phyloP scores from a whole-genome alignment of 64 coral and sea anemone species.

The Actinia equina region DNA sequence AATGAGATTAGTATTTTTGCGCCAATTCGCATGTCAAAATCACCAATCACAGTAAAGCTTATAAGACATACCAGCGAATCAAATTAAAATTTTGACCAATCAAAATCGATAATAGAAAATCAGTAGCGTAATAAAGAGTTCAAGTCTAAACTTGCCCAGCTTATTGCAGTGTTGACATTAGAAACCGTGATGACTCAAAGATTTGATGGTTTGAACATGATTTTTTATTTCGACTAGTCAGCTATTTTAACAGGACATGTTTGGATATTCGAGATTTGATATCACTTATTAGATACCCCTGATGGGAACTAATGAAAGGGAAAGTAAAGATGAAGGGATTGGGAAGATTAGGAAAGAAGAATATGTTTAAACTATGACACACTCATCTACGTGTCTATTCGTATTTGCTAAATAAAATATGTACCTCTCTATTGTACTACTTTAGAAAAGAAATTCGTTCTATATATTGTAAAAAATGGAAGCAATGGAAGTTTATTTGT shows the following conservation, averaged over 20 bases:
- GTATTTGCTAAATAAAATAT: no score
- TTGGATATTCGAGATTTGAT: background rate
- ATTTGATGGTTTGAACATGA: background rate
- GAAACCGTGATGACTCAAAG: background rate
- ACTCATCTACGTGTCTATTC: no score
- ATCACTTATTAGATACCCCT: background rate
- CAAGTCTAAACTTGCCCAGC: constrained; percentile 11
- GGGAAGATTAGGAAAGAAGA: no score
- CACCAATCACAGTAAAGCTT: background rate
- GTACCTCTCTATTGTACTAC: no score
- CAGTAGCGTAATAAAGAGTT: background rate
- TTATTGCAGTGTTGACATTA: no score
- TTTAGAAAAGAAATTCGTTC: no score
- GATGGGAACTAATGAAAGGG: background rate
- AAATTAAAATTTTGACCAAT: background rate
- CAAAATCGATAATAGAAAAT: background rate
- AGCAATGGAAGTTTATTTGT: no score
- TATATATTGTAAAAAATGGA: no score
- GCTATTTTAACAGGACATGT: background rate
- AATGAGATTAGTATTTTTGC: constrained; percentile 23
- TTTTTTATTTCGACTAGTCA: background rate
- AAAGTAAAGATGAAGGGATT: background rate
- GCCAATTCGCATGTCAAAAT: constrained; percentile 2
- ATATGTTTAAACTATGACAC: no score
- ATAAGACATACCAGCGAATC: background rate